phyloP scores from a whole-genome alignment of 2,888 invertebrate genomes.

The Sinelater perroti region DNA sequence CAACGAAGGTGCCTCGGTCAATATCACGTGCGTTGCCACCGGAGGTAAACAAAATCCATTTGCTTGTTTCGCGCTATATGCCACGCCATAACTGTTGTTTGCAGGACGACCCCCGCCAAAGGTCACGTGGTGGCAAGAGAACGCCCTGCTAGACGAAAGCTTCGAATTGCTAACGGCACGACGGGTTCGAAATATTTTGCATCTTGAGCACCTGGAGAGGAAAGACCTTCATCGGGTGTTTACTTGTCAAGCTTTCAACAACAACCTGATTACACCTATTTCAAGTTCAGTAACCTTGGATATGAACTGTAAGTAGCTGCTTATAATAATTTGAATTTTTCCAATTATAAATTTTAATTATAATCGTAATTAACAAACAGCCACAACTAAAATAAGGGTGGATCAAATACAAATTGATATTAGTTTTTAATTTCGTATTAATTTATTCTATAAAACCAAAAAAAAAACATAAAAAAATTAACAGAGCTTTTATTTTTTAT shows the following conservation, averaged over 20 bases:
- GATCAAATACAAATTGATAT: too few relatives aligned
- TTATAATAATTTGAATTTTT: too few relatives aligned
- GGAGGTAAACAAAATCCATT: constrained; percentile 70
- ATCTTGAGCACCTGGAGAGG: constrained; percentile 71
- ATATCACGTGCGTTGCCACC: constrained; percentile 84
- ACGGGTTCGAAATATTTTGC: constrained; percentile 73
- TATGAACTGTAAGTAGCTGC: constrained; percentile 74
- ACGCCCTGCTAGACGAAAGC: constrained; percentile 73
- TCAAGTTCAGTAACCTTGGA: constrained; percentile 72
- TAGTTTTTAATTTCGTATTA: too few relatives aligned
- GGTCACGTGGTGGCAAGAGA: constrained; percentile 80
- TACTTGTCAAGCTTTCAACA: constrained; percentile 78
- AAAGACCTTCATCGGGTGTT: constrained; percentile 71
- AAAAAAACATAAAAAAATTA: too few relatives aligned
- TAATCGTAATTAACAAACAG: too few relatives aligned
- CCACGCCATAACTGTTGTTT: constrained; percentile 29
- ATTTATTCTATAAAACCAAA: too few relatives aligned
- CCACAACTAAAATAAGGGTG: too few relatives aligned
- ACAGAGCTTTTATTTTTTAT: too few relatives aligned
- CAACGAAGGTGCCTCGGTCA: constrained; percentile 82
- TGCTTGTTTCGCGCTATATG: not conserved
- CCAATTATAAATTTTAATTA: too few relatives aligned
- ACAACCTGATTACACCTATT: constrained; percentile 72
- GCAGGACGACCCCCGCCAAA: constrained; percentile 76
- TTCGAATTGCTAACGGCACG: constrained; percentile 72